Evolutionary conservation across 2,888 invertebrate species (phyloP).

Genomic region (Ormia ochracea): DNA sequence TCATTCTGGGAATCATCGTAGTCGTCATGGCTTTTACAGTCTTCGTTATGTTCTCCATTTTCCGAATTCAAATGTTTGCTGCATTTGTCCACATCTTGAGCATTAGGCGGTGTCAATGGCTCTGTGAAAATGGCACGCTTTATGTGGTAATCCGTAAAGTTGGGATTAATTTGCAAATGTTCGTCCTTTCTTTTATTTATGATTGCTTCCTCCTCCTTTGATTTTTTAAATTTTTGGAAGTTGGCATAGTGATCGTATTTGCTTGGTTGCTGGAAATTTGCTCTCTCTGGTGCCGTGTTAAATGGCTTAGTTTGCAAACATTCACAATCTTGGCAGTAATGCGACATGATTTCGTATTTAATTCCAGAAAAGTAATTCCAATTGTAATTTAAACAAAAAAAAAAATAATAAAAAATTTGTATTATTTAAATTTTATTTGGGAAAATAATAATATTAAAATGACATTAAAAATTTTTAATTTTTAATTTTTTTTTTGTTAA

Average conservation of each 20-base stretch:
- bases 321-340: constrained; percentile 67
- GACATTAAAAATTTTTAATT: too few species aligned
- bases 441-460: too few species aligned
- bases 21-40: neutral
- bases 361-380: neutral
- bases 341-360: constrained; percentile 52
- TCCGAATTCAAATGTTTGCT: constrained; percentile 55
- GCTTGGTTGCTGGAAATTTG: constrained; percentile 65
- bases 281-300: constrained; percentile 65
- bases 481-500: neutral
- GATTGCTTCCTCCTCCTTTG: constrained; percentile 61
- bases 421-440: constrained; percentile 42
- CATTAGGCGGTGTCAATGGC: constrained; percentile 62
- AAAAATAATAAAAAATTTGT: constrained; percentile 9
- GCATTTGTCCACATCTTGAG: constrained; percentile 63
- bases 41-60: too few species aligned
- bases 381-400: too few species aligned
- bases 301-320: constrained; percentile 58
- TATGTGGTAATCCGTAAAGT: constrained; percentile 65
- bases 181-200: constrained; percentile 60
- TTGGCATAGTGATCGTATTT: constrained; percentile 69
- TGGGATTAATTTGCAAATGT: constrained; percentile 64
- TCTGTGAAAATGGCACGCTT: constrained; percentile 52
- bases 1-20: neutral
- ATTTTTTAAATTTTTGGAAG: constrained; percentile 66